phyloP scores from a whole-genome alignment of 2,888 invertebrate genomes.

The Cephus pulcher region DNA sequence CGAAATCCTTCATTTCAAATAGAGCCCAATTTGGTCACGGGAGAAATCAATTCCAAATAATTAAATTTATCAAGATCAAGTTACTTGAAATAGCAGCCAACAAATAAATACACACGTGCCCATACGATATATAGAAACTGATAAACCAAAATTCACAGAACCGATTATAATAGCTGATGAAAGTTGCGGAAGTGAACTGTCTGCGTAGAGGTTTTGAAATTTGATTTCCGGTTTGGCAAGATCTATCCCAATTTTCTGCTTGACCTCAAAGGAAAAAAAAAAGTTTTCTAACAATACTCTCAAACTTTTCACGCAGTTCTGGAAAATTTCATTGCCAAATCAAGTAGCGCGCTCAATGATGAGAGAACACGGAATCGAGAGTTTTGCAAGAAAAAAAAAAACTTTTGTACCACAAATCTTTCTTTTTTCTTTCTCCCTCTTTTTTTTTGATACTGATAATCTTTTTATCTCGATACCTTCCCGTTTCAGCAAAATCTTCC shows the following conservation, averaged over 20 bases:
- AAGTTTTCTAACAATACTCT: background rate
- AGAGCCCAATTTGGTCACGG: background rate
- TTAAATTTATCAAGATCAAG: background rate
- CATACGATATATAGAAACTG: background rate
- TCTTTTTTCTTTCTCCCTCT: background rate
- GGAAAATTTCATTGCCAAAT: background rate
- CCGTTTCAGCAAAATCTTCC: background rate
- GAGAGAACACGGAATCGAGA: background rate
- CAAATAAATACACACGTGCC: background rate
- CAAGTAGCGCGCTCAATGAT: background rate
- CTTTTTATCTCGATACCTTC: background rate
- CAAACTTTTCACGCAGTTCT: background rate
- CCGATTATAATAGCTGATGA: background rate
- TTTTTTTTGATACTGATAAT: background rate
- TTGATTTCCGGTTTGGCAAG: background rate
- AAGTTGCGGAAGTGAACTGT: background rate
- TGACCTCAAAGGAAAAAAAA: background rate
- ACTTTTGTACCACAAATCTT: background rate
- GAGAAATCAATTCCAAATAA: background rate
- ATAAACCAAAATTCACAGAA: background rate
- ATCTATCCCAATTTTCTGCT: background rate
- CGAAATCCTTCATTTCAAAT: background rate
- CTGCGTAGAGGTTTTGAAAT: background rate
- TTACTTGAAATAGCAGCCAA: background rate
- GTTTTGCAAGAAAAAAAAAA: background rate